Evolutionary conservation across 2,797 vertebrate species (phyloP).

Genomic region (Phalloptychus januarius): DNA sequence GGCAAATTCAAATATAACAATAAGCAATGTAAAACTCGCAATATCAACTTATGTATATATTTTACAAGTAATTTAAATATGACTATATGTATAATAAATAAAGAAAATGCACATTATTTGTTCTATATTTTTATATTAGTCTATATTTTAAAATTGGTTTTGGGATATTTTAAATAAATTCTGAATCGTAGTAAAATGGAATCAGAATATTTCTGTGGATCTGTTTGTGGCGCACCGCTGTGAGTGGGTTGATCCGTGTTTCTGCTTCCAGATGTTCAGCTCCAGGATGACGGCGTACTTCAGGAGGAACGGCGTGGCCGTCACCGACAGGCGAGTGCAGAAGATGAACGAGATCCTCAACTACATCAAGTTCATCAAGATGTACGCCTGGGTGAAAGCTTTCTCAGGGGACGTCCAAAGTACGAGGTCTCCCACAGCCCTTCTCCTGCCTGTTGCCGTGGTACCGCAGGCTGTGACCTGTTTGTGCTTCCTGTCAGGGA

Average conservation of each 20-base stretch:
- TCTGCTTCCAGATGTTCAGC: slow-evolving; percentile 87
- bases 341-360: slow-evolving; percentile 96
- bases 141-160: no score
- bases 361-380: slow-evolving; percentile 95
- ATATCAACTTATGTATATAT: no score
- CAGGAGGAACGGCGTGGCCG: slow-evolving; percentile 87
- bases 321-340: slow-evolving; percentile 91
- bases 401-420: slow-evolving; percentile 89
- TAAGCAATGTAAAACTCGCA: no score
- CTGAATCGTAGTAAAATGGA: no score
- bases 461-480: not conserved
- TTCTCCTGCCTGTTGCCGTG: not conserved
- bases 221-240: no score
- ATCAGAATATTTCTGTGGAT: no score
- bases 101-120: no score
- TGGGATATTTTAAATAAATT: no score
- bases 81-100: no score
- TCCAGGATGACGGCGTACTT: slow-evolving; percentile 92
- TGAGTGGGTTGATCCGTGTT: not conserved
- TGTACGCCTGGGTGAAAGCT: slow-evolving; percentile 95
- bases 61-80: no score
- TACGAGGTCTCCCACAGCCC: slow-evolving; percentile 70
- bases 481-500: slow-evolving; percentile 74
- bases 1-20: no score
- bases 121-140: no score